phyloP scores from a whole-genome alignment of 2,113 vertebrate species.

The Marcusenius ussheri region DNA sequence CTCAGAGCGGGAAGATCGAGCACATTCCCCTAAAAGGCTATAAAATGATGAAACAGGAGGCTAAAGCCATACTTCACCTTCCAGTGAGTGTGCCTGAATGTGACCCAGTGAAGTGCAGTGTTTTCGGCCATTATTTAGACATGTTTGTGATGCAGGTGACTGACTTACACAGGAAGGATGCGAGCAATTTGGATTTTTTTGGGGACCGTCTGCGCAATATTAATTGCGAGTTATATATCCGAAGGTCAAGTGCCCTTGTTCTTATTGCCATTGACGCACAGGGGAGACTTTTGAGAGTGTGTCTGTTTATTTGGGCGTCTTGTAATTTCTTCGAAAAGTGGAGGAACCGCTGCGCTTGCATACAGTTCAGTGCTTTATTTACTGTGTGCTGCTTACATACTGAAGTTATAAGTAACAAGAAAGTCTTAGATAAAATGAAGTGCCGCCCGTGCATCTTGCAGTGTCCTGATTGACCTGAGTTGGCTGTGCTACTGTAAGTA shows the following conservation, averaged over 20 bases:
- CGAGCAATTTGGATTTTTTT: background rate
- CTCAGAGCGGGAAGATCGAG: conserved; percentile 87
- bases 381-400: background rate
- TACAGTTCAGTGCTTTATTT: background rate
- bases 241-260: background rate
- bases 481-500: background rate
- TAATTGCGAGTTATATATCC: background rate
- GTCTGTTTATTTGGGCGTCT: background rate
- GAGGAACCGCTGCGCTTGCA: background rate
- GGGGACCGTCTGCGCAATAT: background rate
- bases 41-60: conserved; percentile 64
- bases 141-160: background rate
- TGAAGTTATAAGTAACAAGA: background rate
- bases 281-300: background rate
- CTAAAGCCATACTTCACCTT: conserved; percentile 72
- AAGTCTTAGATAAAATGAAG: background rate
- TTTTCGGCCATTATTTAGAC: background rate
- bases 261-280: background rate
- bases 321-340: background rate
- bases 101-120: background rate
- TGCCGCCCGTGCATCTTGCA: background rate
- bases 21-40: conserved; percentile 70
- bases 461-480: background rate
- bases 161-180: background rate
- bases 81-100: conserved; percentile 64